Base-by-base conservation (phyloP, 2,113 vertebrate species). In the Xiphorhynchus elegans region DNA sequence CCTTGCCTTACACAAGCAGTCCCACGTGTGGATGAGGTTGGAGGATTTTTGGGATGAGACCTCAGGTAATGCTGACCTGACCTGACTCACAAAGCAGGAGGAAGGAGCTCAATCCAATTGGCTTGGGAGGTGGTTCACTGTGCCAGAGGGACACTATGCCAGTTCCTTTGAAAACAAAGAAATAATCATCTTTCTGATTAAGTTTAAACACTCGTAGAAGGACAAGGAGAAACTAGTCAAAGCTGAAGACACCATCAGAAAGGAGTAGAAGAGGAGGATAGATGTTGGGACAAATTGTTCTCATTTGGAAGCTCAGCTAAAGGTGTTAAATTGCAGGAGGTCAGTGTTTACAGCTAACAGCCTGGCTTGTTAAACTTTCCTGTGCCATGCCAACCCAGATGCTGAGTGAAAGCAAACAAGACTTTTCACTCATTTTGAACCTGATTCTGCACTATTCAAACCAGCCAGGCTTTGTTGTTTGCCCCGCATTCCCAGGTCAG, bases 51-150 rank as follows among this genome's bases (percentile, higher is more conserved):
- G 17, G 56, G 76, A 87, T 92, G 64, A 92, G 40, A 81, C 52
- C 60, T 96, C 73, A 84, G 76, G 84, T 95, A 95, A 84, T 96
- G 73, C 77, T 95, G 93, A 95, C 91, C 85, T 84, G 64, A 93
- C 72, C 89, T 95, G 86, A 93, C 93, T 84, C 91, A 67, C 0
- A 3, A 53, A 84, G 44, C 2, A 31, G 73, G 69, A 87, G 86
- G 86, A 90, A 95, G 56, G 44, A 90, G 44, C 6, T 92, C 59
- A 64, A 29, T 90, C 93, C 95, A 95, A 46, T 25, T 97, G 93
- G 91, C 87, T 47, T 67, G 28, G 31, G 60, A 91, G 56, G 55
- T 1, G 0, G 26, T 52, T 82, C 9, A 23, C 44, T 52, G 72
- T 95, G 93, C 94, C 95, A 97, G 69, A 87, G 73, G 35, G 52